phyloP scores from a whole-genome alignment of 2,888 invertebrate genomes.

The Synanthedon myopaeformis region DNA sequence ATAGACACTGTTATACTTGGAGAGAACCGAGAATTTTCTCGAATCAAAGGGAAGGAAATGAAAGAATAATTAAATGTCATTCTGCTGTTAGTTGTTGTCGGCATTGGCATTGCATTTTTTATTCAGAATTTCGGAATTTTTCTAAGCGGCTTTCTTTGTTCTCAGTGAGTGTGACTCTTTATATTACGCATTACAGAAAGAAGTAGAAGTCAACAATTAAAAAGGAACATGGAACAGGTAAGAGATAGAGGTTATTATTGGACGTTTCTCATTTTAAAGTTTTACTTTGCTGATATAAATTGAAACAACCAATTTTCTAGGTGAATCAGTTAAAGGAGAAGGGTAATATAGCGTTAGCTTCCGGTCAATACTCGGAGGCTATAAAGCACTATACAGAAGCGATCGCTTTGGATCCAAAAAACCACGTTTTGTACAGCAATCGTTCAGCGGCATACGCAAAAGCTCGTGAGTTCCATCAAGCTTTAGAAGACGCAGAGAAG shows the following conservation, averaged over 20 bases:
- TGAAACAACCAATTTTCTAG: constrained; percentile 52
- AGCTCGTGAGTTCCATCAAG: constrained; percentile 77
- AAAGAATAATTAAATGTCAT: no score
- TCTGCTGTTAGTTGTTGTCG: no score
- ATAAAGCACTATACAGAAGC: constrained; percentile 84
- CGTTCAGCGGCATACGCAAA: constrained; percentile 92
- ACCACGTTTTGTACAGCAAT: constrained; percentile 92
- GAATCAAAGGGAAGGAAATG: no score
- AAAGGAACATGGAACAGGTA: constrained; percentile 53
- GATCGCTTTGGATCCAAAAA: constrained; percentile 80
- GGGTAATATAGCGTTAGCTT: constrained; percentile 86
- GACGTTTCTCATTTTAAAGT: neutral
- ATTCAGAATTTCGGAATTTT: no score
- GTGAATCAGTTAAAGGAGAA: constrained; percentile 85
- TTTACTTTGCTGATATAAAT: neutral
- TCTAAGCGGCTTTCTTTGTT: no score
- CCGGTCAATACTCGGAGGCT: constrained; percentile 83
- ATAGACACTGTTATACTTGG: no score
- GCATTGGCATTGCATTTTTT: no score
- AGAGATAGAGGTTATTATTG: constrained; percentile 40
- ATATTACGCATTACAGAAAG: neutral
- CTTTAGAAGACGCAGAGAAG: constrained; percentile 87
- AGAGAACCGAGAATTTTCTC: no score
- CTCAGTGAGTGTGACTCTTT: no score
- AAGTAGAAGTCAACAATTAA: constrained; percentile 8